Evolutionary conservation across 2,113 vertebrate genomes (phyloP).

Genomic region (Micromys minutus): DNA sequence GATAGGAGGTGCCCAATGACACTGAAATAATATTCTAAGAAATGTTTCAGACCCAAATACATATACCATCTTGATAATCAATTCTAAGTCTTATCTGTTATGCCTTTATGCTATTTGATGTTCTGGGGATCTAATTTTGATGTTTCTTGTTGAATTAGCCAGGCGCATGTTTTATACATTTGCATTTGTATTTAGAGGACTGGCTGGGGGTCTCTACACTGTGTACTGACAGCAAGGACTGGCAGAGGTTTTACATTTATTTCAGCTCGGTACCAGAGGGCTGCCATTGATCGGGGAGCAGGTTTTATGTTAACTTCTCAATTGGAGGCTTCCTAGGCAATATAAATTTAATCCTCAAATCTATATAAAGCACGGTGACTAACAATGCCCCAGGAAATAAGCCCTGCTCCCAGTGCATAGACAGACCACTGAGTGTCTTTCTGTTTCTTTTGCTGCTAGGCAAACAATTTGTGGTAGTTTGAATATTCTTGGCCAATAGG

Average conservation of each 20-base stretch:
- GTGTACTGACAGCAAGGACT: not conserved
- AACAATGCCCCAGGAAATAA: not conserved
- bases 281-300: not conserved
- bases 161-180: not conserved
- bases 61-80: not conserved
- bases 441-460: not conserved
- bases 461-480: not conserved
- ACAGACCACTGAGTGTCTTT: not conserved
- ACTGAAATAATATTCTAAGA: not conserved
- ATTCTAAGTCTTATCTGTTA: not conserved
- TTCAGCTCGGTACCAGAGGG: not conserved
- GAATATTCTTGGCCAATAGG: too few species aligned
- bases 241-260: not conserved
- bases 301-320: conserved; percentile 4
- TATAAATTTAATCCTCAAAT: not conserved
- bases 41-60: not conserved
- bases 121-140: not conserved
- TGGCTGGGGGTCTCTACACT: not conserved
- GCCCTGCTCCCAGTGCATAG: not conserved
- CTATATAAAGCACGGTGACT: not conserved
- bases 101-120: not conserved
- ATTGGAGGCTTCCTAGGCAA: not conserved
- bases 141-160: not conserved
- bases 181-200: not conserved
- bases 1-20: not conserved